Evolutionary conservation across 2,113 vertebrate species (phyloP).

Genomic region (Vombatus ursinus): DNA sequence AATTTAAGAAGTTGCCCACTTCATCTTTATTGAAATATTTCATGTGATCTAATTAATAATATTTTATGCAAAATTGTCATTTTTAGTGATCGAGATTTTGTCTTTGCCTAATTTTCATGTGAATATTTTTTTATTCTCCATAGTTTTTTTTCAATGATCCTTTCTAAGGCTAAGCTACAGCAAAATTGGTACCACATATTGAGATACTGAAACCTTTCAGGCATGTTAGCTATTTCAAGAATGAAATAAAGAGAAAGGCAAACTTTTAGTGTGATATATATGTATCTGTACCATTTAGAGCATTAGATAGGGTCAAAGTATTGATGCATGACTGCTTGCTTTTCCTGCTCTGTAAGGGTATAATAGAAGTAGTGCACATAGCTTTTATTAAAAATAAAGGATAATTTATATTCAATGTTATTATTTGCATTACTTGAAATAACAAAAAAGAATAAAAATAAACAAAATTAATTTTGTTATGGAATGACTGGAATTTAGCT

Average conservation of each 20-base stretch:
- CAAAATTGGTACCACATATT: not conserved
- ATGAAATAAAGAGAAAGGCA: not conserved
- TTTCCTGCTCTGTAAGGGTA: not conserved
- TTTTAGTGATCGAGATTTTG: slow-evolving; percentile 29
- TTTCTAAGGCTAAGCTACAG: not conserved
- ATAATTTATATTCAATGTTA: not conserved
- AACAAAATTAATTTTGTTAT: slow-evolving; percentile 42
- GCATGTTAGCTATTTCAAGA: not conserved
- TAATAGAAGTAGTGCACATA: not conserved
- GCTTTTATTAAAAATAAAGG: not conserved
- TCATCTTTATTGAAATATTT: slow-evolving; percentile 16
- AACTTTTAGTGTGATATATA: not conserved
- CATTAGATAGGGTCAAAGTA: not conserved
- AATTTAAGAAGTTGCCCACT: slow-evolving; percentile 22
- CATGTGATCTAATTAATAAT: not conserved
- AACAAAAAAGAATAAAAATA: slow-evolving; percentile 55
- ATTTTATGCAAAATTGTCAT: slow-evolving; percentile 28
- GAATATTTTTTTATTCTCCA: slow-evolving; percentile 20
- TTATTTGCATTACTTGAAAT: slow-evolving; percentile 36
- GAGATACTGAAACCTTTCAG: not conserved
- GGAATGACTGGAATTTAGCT: slow-evolving; percentile 49
- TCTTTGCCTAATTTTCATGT: slow-evolving; percentile 17
- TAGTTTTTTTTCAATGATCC: slow-evolving; percentile 4
- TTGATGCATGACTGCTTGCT: not conserved
- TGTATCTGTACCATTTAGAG: not conserved